Evolutionary conservation across 2,888 invertebrate genomes (phyloP).

Genomic region (Neocrepidodera transversa): DNA sequence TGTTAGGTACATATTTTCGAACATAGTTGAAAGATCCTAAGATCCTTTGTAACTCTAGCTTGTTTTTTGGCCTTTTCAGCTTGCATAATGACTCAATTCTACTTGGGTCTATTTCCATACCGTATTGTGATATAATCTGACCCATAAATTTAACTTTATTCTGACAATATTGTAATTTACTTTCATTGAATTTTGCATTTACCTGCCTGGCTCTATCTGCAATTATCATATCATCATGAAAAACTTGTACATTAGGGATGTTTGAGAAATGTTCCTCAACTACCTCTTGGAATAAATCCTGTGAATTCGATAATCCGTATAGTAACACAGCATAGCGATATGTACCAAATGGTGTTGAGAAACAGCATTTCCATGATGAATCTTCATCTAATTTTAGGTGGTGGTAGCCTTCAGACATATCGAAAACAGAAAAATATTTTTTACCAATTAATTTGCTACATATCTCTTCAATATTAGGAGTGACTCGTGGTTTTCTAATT

Average conservation of each 20-base stretch:
- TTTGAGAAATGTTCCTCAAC: constrained; percentile 36
- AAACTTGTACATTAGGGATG: constrained; percentile 30
- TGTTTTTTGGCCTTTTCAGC: constrained; percentile 18
- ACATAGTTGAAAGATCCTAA: constrained; percentile 1
- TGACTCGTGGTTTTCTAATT: constrained; percentile 15
- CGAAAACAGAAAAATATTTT: constrained; percentile 29
- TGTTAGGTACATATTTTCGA: neutral
- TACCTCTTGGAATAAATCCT: constrained; percentile 38
- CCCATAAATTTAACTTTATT: constrained; percentile 29
- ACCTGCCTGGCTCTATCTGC: constrained; percentile 31
- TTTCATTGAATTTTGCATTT: constrained; percentile 35
- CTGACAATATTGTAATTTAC: constrained; percentile 37
- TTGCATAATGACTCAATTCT: constrained; percentile 28
- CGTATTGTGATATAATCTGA: constrained; percentile 7
- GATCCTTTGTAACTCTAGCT: neutral
- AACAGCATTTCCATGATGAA: constrained; percentile 40
- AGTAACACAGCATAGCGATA: constrained; percentile 32
- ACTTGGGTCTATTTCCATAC: neutral
- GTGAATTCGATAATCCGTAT: constrained; percentile 40
- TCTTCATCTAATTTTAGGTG: constrained; percentile 30
- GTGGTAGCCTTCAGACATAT: constrained; percentile 36
- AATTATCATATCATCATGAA: constrained; percentile 39
- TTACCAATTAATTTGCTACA: constrained; percentile 19
- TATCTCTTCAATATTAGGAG: constrained; percentile 24
- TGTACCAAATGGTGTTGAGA: constrained; percentile 34